Percentiles rank a stretch among this genome's conserved stretches.
Conservation (phyloP, 2,113 vertebrate genomes). For the Arvicanthis niloticus region DNA sequence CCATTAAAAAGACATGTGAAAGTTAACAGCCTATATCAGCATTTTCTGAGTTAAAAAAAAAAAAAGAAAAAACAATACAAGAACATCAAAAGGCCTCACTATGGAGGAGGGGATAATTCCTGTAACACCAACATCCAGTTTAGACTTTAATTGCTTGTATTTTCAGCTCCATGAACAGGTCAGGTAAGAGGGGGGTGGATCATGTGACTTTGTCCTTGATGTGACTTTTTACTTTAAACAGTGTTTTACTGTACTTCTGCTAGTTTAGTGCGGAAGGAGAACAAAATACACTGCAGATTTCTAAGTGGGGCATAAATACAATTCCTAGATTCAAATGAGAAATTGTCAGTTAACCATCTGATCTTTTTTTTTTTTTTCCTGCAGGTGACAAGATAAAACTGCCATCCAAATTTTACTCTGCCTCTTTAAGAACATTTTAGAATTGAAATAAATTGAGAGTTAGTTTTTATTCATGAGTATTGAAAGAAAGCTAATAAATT, state of each 20-base stretch:
- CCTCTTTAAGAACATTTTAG: neutral
- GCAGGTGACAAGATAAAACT: neutral
- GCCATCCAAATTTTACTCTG: neutral
- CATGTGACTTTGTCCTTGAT: neutral
- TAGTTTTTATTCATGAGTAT: slow-evolving; percentile 5
- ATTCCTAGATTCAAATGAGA: neutral
- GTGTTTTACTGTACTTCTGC: neutral
- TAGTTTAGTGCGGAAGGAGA: neutral
- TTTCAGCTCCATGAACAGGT: neutral
- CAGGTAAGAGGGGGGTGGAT: neutral
- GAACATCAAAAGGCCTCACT: neutral
- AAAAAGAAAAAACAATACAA: neutral
- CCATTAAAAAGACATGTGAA: slow-evolving; percentile 9
- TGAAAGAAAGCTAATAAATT: neutral
- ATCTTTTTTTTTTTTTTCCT: slow-evolving; percentile 34
- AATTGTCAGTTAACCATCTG: slow-evolving; percentile 8
- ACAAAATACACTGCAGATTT: neutral
- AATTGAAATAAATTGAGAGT: slow-evolving; percentile 1
- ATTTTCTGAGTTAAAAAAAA: slow-evolving; percentile 43
- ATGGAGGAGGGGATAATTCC: neutral
- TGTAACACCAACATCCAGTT: neutral
- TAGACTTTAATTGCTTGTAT: slow-evolving; percentile 48
- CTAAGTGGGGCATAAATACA: neutral
- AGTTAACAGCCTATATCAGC: neutral
- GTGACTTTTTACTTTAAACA: neutral